These are phyloP conservation scores for Dromococcyx pavoninus DNA, from an alignment of 2,797 vertebrate genomes.

Conservation along the genomic window DNA sequence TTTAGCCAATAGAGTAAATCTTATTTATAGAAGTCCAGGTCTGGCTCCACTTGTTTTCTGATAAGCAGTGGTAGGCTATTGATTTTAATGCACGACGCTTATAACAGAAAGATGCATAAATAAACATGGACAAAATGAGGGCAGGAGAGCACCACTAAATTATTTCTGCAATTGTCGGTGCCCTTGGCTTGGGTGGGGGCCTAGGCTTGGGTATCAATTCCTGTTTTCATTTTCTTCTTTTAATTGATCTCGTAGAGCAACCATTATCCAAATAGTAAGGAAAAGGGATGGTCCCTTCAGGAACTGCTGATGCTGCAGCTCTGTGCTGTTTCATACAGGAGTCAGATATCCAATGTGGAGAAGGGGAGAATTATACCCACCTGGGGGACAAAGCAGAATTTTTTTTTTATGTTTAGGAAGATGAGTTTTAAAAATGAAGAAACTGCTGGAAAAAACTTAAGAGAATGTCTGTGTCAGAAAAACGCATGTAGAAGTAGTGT, in stretches of 20 bases:
- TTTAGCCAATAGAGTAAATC: slow-evolving; percentile 71
- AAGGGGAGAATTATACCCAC: slow-evolving; percentile 23
- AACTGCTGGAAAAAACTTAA: not conserved
- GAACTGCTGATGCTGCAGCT: slow-evolving; percentile 22
- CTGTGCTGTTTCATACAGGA: not conserved
- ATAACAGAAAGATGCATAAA: slow-evolving; percentile 53
- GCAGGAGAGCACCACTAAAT: slow-evolving; percentile 35
- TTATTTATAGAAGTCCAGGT: slow-evolving; percentile 68
- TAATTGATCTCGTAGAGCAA: slow-evolving; percentile 31
- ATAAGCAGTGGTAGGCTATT: slow-evolving; percentile 59
- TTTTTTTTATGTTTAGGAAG: not conserved
- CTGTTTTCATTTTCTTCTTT: slow-evolving; percentile 50
- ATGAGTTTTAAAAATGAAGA: not conserved
- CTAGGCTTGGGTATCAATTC: slow-evolving; percentile 25
- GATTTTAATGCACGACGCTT: slow-evolving; percentile 45
- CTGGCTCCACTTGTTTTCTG: slow-evolving; percentile 67
- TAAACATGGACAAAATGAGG: slow-evolving; percentile 54
- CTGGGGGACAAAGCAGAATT: not conserved
- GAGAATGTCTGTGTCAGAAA: not conserved
- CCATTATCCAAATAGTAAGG: slow-evolving; percentile 16
- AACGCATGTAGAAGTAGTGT: not conserved
- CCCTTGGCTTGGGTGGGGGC: slow-evolving; percentile 14
- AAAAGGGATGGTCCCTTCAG: slow-evolving; percentile 24
- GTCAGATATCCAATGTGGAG: slow-evolving; percentile 9
- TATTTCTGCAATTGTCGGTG: slow-evolving; percentile 25